phyloP scores from a whole-genome alignment of 2,888 invertebrate species.

The Coenonympha arcania region DNA sequence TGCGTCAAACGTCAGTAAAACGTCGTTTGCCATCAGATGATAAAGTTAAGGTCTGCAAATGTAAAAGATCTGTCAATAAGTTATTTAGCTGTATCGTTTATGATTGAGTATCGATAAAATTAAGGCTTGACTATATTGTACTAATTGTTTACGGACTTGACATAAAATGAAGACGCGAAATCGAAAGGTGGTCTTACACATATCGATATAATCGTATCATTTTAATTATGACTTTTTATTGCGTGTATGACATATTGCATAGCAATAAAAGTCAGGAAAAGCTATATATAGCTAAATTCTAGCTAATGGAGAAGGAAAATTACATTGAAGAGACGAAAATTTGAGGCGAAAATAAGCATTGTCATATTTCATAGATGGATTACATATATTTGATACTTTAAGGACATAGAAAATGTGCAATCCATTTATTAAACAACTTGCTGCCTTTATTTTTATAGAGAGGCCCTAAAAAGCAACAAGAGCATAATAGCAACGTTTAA shows the following conservation, averaged over 20 bases:
- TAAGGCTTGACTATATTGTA: not conserved
- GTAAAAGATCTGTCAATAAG: slow-evolving; percentile 1
- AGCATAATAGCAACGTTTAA: not conserved
- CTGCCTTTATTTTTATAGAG: not conserved
- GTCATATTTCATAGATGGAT: not conserved
- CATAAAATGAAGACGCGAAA: not conserved
- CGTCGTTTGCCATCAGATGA: not conserved
- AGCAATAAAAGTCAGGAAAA: not conserved
- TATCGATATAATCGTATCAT: not conserved
- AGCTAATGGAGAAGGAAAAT: not conserved
- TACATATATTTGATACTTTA: not conserved
- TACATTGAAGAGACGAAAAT: not conserved
- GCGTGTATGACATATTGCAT: slow-evolving; percentile 5
- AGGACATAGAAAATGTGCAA: not conserved
- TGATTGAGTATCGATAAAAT: not conserved
- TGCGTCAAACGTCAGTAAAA: not conserved
- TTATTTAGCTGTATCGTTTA: not conserved
- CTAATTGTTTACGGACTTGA: too few relatives aligned
- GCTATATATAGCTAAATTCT: not conserved
- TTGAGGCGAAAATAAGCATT: not conserved
- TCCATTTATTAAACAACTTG: not conserved
- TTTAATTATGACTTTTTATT: not conserved
- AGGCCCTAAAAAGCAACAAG: not conserved
- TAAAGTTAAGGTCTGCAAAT: not conserved
- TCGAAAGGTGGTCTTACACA: not conserved